phyloP scores from a whole-genome alignment of 2,113 vertebrate genomes.

The Stegostoma tigrinum region DNA sequence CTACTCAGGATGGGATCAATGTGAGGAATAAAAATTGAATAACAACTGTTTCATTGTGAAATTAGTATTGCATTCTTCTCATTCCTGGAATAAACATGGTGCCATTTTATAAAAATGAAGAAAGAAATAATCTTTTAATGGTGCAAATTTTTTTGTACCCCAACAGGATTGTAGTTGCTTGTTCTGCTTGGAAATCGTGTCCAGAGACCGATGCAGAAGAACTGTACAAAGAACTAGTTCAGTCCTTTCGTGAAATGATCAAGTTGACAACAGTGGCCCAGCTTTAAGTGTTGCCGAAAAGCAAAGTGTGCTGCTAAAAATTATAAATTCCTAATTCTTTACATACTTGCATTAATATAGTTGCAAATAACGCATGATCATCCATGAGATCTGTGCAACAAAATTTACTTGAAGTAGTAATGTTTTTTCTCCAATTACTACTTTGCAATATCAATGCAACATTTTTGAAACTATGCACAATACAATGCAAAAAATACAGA shows the following conservation, averaged over 20 bases:
- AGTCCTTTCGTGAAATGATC: conserved; percentile 72
- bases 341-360: neutral
- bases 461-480: conserved; percentile 47
- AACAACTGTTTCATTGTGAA: neutral
- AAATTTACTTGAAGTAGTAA: conserved; percentile 38
- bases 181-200: conserved; percentile 78
- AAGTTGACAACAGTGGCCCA: conserved; percentile 62
- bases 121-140: neutral
- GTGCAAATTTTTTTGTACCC: conserved; percentile 32
- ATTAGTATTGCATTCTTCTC: neutral
- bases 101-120: neutral
- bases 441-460: conserved; percentile 48
- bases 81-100: neutral
- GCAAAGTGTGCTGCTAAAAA: neutral
- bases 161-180: conserved; percentile 64
- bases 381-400: conserved; percentile 22
- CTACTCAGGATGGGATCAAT: neutral
- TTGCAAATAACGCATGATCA: conserved; percentile 38
- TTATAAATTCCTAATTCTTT: conserved; percentile 29
- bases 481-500: conserved; percentile 70
- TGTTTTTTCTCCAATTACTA: neutral
- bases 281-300: conserved; percentile 53
- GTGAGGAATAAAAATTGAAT: neutral
- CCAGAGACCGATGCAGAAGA: conserved; percentile 71
- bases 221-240: conserved; percentile 60